Conservation (phyloP, 1,140 invertebrate species). For the Drosophila pallidifrons region DNA sequence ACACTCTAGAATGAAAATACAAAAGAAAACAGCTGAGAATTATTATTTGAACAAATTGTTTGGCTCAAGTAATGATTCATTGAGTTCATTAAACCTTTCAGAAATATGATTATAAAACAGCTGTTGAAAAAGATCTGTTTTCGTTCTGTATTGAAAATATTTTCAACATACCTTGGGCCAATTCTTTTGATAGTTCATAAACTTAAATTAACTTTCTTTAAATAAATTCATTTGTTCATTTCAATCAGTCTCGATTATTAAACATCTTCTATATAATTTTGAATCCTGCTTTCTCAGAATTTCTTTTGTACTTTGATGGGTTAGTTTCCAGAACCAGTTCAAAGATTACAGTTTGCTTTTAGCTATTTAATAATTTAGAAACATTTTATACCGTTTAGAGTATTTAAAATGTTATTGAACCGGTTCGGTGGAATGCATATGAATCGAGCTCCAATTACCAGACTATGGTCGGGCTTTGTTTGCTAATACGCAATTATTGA, state of each 20-base stretch:
- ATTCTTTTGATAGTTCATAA: no score
- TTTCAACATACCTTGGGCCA: neutral
- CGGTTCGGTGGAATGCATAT: conserved; percentile 5
- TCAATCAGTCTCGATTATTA: neutral
- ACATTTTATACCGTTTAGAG: conserved; percentile 1
- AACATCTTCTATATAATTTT: neutral
- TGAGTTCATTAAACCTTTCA: conserved; percentile 22
- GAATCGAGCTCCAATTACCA: neutral
- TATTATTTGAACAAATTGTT: conserved; percentile 5
- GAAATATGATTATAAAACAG: conserved; percentile 1
- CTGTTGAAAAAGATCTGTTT: neutral
- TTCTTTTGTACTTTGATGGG: conserved; percentile 1
- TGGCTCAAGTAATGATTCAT: neutral
- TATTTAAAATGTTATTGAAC: conserved; percentile 12
- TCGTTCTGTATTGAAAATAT: neutral
- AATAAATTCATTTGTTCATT: neutral
- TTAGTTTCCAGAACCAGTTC: conserved; percentile 3
- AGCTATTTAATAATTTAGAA: neutral
- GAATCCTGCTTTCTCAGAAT: neutral
- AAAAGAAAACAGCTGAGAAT: conserved; percentile 16
- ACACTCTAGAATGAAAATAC: conserved; percentile 12
- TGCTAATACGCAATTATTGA: conserved; percentile 60
- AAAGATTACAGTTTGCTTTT: neutral
- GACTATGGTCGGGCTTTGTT: conserved; percentile 45
- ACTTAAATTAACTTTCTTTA: no score